Conservation (phyloP, 2,888 invertebrate genomes). For the Epinotia demarniana region DNA sequence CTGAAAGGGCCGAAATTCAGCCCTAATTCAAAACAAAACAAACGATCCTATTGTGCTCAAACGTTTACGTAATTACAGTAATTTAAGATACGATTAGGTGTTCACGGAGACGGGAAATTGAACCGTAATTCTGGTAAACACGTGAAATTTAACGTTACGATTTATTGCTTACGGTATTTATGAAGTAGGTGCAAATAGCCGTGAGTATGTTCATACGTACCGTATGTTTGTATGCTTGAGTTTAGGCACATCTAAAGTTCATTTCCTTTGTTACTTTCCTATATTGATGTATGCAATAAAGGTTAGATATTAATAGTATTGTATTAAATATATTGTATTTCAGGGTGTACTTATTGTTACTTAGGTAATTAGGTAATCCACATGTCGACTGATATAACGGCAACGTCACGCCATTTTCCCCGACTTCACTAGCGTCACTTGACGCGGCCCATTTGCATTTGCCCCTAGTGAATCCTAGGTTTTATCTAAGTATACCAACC, state of each 20-base stretch:
- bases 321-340: too few species aligned
- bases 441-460: too few species aligned
- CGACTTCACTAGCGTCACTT: too few species aligned
- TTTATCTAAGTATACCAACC: too few species aligned
- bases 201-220: neutral
- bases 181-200: neutral
- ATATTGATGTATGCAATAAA: too few species aligned
- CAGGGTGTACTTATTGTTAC: too few species aligned
- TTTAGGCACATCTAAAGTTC: neutral
- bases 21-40: slow-evolving; percentile 36
- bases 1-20: slow-evolving; percentile 30
- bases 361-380: too few species aligned
- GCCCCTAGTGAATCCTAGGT: too few species aligned
- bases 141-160: slow-evolving; percentile 31
- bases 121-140: slow-evolving; percentile 39
- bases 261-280: too few species aligned
- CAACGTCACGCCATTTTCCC: too few species aligned
- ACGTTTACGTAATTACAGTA: slow-evolving; percentile 42
- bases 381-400: too few species aligned
- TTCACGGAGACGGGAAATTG: slow-evolving; percentile 41
- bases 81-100: slow-evolving; percentile 42
- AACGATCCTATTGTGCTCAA: slow-evolving; percentile 38
- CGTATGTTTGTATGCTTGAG: neutral
- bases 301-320: too few species aligned
- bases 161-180: slow-evolving; percentile 23